A percentile compares a stretch with the other conserved stretches of the same genome.
phyloP scores from a whole-genome alignment of 1,140 invertebrate genomes.

The Sinonovacula constricta region DNA sequence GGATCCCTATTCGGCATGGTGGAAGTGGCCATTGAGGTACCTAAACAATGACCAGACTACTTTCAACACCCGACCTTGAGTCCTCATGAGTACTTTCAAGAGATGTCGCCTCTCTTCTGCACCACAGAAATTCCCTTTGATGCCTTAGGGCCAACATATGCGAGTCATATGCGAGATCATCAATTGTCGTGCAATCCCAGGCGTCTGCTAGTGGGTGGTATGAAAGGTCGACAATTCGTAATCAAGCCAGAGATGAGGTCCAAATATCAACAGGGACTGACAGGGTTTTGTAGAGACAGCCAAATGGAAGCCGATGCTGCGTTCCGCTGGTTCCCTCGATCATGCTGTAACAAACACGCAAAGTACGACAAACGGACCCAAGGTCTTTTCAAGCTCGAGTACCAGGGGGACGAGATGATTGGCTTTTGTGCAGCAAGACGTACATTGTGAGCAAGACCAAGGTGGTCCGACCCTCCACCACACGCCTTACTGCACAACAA shows the following conservation, averaged over 20 bases:
- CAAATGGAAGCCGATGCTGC: conserved; percentile 8
- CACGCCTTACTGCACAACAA: neutral
- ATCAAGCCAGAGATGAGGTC: conserved; percentile 29
- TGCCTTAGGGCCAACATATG: conserved; percentile 46
- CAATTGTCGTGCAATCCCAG: conserved; percentile 42
- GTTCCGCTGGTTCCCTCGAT: conserved; percentile 45
- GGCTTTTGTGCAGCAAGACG: conserved; percentile 35
- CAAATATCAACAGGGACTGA: conserved; percentile 30
- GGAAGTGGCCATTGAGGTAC: conserved; percentile 47
- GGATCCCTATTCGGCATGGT: conserved; percentile 47
- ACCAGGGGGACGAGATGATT: conserved; percentile 47
- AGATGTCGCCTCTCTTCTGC: conserved; percentile 47
- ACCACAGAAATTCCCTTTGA: conserved; percentile 36
- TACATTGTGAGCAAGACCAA: conserved; percentile 37
- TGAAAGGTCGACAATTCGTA: conserved; percentile 50
- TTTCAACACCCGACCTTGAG: neutral
- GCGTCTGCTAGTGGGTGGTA: conserved; percentile 51
- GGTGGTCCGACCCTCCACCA: neutral
- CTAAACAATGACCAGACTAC: conserved; percentile 12
- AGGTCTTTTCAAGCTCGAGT: conserved; percentile 42
- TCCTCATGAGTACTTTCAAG: conserved; percentile 28
- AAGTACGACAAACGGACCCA: conserved; percentile 45
- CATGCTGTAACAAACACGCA: conserved; percentile 29
- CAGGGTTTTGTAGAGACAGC: no score
- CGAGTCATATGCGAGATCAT: conserved; percentile 28